Evolutionary conservation across 2,888 invertebrate species (phyloP), one percentile per base, ranked within the genome.

Genomic region (Catocala fraxini): DNA sequence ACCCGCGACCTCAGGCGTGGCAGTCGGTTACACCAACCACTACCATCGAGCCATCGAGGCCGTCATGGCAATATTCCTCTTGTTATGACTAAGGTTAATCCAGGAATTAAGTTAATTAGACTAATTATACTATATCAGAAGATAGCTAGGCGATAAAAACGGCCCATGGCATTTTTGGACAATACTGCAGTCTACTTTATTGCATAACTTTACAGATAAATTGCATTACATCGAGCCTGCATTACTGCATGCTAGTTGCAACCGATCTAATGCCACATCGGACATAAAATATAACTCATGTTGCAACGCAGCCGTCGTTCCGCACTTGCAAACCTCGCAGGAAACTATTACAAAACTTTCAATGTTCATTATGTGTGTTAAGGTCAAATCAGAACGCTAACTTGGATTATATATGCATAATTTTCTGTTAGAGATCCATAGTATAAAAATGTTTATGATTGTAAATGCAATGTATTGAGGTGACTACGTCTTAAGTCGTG

Each of bases 271-370:
- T 51, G 48, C 46, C 33, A 58, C 46, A 56, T 61, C 6, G 43
- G 56, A 56, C 25, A 49, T 43, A 48, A 65, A 68, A 56, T 58
- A 56, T 58, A 51, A 56, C 10, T 12, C 43, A 52, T 80, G 74
- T 75, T 51, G 75, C 63, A 82, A 81, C 51, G 12, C 33, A 12
- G 25, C 15, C 42, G 13, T 57, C 73, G 80, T 79, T 76, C 75
- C 75, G 73, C 75, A 70, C 69, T 78, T 68, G 59, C 71, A 71
- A 56, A 65, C 57, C 68, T 75, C 56, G 70, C 75, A 75, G 70
- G 67, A 73, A 73, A 71, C 55, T 48, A 58, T 83, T 82, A 71
- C 80, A 70, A 69, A 75, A 75, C 65, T 46, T 59, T 70, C 65
- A 71, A 65, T 62, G 56, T 48, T 39, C 41, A 53, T 13, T 10